These are phyloP conservation scores for Catocala fraxini DNA, from an alignment of 2,888 invertebrate genomes.

Conservation along the genomic window DNA sequence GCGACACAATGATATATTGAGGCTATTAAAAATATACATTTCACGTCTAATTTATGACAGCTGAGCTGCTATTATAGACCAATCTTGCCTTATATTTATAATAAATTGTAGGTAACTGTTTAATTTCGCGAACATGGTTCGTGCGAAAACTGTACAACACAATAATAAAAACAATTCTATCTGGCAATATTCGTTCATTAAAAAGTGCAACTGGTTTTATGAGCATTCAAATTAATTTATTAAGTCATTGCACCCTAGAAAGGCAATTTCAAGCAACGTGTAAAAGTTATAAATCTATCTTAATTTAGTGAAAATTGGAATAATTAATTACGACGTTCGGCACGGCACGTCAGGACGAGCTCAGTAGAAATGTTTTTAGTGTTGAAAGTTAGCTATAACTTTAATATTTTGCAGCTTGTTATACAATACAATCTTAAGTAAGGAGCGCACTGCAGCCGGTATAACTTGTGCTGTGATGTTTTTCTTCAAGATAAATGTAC, in stretches of 20 bases:
- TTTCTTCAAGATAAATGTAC: constrained; percentile 36
- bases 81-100: not conserved
- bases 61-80: not conserved
- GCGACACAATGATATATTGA: constrained; percentile 25
- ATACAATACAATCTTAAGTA: constrained; percentile 1
- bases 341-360: no score
- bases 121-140: constrained; percentile 9
- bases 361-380: not conserved
- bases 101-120: constrained; percentile 1
- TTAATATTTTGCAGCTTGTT: constrained; percentile 5
- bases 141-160: not conserved
- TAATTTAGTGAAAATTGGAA: not conserved
- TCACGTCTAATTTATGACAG: not conserved
- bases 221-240: constrained; percentile 8
- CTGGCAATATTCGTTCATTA: not conserved
- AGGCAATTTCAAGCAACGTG: not conserved
- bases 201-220: constrained; percentile 6
- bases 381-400: not conserved
- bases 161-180: constrained; percentile 3
- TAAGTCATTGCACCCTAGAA: constrained; percentile 4
- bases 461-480: constrained; percentile 24
- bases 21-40: constrained; percentile 8
- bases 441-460: constrained; percentile 5
- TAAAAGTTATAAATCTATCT: constrained; percentile 1
- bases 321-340: no score